phyloP scores from a whole-genome alignment of 1,140 invertebrate species.

The Thaumatotibia leucotreta region DNA sequence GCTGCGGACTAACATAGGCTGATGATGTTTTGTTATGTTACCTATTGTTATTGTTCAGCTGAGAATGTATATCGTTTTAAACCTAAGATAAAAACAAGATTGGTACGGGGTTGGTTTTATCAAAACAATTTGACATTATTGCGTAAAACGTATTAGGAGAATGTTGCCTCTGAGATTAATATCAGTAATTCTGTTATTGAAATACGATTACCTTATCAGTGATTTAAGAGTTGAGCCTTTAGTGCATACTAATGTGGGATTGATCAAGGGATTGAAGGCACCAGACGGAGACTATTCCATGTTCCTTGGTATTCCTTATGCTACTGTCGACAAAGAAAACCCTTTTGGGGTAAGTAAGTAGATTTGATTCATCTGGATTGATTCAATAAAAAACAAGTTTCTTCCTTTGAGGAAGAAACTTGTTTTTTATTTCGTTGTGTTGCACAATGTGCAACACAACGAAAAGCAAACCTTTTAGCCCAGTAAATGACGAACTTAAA shows the following conservation, averaged over 20 bases:
- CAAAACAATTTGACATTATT: not conserved
- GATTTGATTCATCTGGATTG: too few species aligned
- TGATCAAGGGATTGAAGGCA: slow-evolving; percentile 14
- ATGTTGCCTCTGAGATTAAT: not conserved
- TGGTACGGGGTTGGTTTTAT: not conserved
- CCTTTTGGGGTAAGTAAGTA: slow-evolving; percentile 21
- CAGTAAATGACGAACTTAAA: too few species aligned
- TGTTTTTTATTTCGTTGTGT: too few species aligned
- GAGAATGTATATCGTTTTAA: too few species aligned
- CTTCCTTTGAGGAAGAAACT: too few species aligned
- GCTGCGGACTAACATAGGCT: too few species aligned
- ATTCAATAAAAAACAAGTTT: too few species aligned
- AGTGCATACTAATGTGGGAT: slow-evolving; percentile 15
- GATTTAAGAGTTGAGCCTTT: slow-evolving; percentile 16
- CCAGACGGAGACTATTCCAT: slow-evolving; percentile 18
- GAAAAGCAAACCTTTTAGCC: too few species aligned
- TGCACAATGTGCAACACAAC: too few species aligned
- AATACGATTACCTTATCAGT: not conserved
- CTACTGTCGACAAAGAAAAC: slow-evolving; percentile 13
- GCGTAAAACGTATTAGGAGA: not conserved
- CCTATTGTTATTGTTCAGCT: too few species aligned
- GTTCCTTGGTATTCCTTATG: slow-evolving; percentile 21
- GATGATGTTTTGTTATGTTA: too few species aligned
- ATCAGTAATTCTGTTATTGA: not conserved
- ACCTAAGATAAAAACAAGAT: not conserved